A percentile compares a stretch with the other conserved stretches of the same genome.
Conservation (phyloP, 2,888 invertebrate species). For the Cosmorhoe ocellata region DNA sequence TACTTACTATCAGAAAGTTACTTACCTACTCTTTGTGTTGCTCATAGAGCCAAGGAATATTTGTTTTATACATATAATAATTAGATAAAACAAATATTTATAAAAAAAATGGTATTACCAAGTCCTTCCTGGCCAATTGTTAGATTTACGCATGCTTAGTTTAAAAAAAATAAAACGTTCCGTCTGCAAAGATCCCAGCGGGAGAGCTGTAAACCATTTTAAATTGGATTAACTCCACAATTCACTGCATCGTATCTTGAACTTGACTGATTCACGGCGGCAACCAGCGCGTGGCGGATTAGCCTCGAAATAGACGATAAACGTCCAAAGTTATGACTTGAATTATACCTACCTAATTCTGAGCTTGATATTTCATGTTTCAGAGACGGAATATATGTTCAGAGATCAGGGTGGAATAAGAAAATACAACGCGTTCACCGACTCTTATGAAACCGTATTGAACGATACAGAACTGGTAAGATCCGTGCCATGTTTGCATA, state of each 20-base stretch:
- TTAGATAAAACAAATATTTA: no score
- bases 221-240: slow-evolving; percentile 16
- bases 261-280: slow-evolving; percentile 19
- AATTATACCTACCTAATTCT: not conserved
- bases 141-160: no score
- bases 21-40: no score
- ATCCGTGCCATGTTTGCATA: slow-evolving; percentile 19
- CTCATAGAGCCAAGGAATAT: no score
- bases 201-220: slow-evolving; percentile 5
- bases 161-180: slow-evolving; percentile 1
- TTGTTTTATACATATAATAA: no score
- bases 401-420: slow-evolving; percentile 57
- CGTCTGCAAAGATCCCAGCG: not conserved
- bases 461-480: slow-evolving; percentile 62
- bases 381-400: slow-evolving; percentile 63
- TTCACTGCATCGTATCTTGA: slow-evolving; percentile 9
- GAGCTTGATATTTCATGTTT: slow-evolving; percentile 36
- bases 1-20: no score
- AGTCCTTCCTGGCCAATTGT: no score
- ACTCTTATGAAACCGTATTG: slow-evolving; percentile 47
- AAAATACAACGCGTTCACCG: slow-evolving; percentile 55
- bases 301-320: slow-evolving; percentile 9
- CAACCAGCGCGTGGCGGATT: slow-evolving; percentile 4
- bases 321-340: slow-evolving; percentile 11
- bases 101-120: no score